These are phyloP conservation scores for Rhynchonycteris naso DNA, from an alignment of 2,797 vertebrate species.

Conservation along the genomic window DNA sequence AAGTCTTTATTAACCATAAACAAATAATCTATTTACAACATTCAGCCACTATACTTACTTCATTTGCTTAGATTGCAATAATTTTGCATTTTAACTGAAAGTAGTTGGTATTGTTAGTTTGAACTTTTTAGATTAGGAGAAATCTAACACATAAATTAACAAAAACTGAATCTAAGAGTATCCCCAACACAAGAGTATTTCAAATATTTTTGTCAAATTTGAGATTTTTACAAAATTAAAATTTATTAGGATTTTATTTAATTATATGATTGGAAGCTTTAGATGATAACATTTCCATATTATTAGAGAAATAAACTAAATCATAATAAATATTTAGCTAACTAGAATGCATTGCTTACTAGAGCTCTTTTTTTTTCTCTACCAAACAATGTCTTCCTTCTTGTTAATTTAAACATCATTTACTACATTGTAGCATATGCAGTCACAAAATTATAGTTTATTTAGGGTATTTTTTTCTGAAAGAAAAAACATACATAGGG, in stretches of 20 bases:
- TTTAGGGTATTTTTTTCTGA: background rate
- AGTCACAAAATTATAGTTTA: background rate
- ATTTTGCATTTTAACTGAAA: background rate
- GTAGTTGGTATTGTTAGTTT: background rate
- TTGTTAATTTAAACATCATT: constrained; percentile 3
- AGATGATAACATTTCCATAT: background rate
- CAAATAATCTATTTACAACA: background rate
- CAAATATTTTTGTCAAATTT: background rate
- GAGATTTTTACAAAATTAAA: background rate
- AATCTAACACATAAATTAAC: background rate
- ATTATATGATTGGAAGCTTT: background rate
- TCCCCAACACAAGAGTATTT: background rate
- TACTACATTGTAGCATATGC: background rate
- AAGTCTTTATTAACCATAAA: background rate
- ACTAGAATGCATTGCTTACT: background rate
- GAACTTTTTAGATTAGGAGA: background rate
- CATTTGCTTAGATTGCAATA: background rate
- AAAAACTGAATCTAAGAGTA: background rate
- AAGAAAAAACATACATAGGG: background rate
- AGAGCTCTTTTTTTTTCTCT: background rate
- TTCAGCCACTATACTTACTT: background rate
- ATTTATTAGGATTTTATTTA: background rate
- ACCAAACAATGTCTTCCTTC: background rate
- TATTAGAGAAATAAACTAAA: background rate
- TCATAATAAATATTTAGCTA: background rate